Evolutionary conservation across 2,797 vertebrate genomes (phyloP).

Genomic region (Dipus sagitta): DNA sequence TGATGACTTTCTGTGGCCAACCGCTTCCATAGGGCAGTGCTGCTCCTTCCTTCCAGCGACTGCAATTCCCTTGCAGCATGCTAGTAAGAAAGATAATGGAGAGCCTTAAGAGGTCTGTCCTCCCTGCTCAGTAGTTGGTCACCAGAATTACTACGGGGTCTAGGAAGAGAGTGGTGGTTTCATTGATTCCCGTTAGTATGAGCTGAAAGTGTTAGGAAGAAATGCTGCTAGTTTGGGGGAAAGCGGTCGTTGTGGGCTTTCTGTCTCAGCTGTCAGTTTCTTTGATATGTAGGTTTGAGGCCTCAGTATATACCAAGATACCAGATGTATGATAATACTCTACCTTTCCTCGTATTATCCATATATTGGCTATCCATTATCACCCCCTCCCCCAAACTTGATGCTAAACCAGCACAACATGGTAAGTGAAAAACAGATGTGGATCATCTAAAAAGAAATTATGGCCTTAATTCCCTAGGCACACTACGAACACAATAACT

Average conservation of each 20-base stretch:
- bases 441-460: slow-evolving; percentile 7
- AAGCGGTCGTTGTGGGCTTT: not conserved
- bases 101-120: slow-evolving; percentile 13
- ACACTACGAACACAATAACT: not conserved
- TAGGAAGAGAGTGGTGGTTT: slow-evolving; percentile 6
- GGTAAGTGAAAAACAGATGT: not conserved
- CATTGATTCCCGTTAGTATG: not conserved
- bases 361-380: not conserved
- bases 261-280: slow-evolving; percentile 15
- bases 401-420: slow-evolving; percentile 24
- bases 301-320: slow-evolving; percentile 2
- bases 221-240: slow-evolving; percentile 29
- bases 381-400: not conserved
- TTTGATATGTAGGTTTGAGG: slow-evolving; percentile 35
- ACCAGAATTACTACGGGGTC: not conserved
- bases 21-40: not conserved
- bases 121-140: not conserved
- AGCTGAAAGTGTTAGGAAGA: slow-evolving; percentile 36
- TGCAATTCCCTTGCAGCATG: not conserved
- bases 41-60: slow-evolving; percentile 22
- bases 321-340: not conserved
- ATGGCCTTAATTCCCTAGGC: slow-evolving; percentile 17
- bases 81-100: not conserved
- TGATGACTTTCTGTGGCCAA: slow-evolving; percentile 56
- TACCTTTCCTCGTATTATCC: not conserved